These are phyloP conservation scores for Palythoa caribaeorum DNA, from an alignment of 92 coral and sea anemone genomes.

Conservation along the genomic window DNA sequence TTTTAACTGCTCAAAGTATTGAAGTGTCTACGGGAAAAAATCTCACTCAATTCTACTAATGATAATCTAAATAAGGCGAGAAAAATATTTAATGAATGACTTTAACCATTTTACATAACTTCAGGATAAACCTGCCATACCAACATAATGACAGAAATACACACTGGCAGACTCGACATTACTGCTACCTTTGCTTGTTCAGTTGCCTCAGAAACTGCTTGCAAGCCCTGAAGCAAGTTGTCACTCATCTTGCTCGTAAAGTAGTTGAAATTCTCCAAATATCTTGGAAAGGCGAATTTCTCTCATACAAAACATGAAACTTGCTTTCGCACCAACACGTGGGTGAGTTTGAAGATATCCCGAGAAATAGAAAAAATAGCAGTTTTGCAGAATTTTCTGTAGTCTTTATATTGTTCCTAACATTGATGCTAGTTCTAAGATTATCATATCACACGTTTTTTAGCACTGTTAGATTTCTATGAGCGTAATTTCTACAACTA, in stretches of 20 bases:
- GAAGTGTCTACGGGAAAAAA: constrained; percentile 70
- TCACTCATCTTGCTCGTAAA: constrained; percentile 79
- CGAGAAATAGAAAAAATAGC: too few relatives aligned
- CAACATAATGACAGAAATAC: not conserved
- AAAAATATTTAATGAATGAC: not conserved
- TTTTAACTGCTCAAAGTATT: constrained; percentile 94
- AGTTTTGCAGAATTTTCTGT: not conserved
- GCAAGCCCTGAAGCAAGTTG: constrained; percentile 85
- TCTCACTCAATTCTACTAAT: not conserved
- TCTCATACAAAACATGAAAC: constrained; percentile 45
- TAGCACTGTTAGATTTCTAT: not conserved
- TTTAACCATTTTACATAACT: too few relatives aligned
- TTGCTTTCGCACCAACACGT: constrained; percentile 4
- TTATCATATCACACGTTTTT: not conserved
- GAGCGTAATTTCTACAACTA: not conserved
- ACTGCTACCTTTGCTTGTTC: constrained; percentile 83
- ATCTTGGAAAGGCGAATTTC: constrained; percentile 4
- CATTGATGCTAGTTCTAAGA: not conserved
- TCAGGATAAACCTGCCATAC: not conserved
- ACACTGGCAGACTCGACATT: not conserved
- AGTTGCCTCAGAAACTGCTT: constrained; percentile 79
- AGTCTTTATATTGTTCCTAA: not conserved
- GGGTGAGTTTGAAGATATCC: constrained; percentile 14
- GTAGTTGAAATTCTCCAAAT: constrained; percentile 27
- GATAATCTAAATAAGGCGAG: not conserved